Evolutionary conservation across 1,140 invertebrate genomes (phyloP).

Genomic region (Geopemphigus sp.): DNA sequence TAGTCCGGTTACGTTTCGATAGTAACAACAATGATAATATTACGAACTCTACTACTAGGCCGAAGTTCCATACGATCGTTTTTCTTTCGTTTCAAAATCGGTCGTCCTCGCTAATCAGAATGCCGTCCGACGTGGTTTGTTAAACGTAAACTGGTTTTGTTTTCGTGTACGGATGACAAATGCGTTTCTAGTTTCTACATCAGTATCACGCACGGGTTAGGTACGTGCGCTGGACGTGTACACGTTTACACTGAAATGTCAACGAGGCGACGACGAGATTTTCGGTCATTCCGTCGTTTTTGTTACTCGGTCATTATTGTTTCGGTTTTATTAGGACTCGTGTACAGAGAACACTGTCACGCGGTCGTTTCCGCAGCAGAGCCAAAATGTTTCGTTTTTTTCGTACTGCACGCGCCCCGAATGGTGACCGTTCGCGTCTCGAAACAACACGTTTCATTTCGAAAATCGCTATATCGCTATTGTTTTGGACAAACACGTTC

Average conservation of each 20-base stretch:
- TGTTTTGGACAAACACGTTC: too few species aligned
- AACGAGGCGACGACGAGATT: conserved; percentile 4
- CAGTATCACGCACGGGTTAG: too few species aligned
- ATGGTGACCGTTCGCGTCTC: too few species aligned
- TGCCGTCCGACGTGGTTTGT: background rate
- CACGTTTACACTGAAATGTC: conserved; percentile 1
- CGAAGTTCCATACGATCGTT: conserved; percentile 8
- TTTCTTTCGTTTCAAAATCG: conserved; percentile 35
- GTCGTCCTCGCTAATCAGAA: conserved; percentile 14
- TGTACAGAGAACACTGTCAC: too few species aligned
- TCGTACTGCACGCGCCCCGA: background rate
- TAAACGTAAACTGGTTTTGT: conserved; percentile 36
- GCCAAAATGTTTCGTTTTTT: conserved; percentile 5
- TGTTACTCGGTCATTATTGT: too few species aligned
- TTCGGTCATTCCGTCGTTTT: background rate
- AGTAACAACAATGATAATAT: background rate
- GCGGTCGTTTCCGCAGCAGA: too few species aligned
- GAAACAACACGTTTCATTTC: too few species aligned
- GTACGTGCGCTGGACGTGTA: background rate
- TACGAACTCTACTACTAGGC: background rate
- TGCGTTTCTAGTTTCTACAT: background rate
- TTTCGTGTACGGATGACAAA: conserved; percentile 31
- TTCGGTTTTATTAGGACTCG: too few species aligned
- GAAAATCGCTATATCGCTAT: too few species aligned
- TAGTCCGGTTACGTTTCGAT: background rate